Evolutionary conservation across 92 coral and sea anemone genomes (phyloP).

Genomic region (Actinernus sp.): DNA sequence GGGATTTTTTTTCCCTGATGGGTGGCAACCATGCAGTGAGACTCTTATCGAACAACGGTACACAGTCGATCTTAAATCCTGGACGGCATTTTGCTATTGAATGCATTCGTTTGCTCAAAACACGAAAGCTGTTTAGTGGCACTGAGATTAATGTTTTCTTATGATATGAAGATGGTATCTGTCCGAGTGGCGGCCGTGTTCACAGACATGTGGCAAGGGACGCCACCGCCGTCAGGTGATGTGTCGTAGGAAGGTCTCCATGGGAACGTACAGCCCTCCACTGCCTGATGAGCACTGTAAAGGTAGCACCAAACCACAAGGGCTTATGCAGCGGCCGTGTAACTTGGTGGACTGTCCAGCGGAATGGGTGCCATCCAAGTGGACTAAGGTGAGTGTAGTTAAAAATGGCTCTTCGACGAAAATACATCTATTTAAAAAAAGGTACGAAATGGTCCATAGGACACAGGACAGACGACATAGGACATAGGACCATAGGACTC

Average conservation of each 20-base stretch:
- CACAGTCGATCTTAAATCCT: too few species aligned
- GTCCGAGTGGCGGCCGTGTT: conserved; percentile 92
- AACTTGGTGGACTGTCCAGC: conserved; percentile 83
- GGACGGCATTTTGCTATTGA: too few species aligned
- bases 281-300: conserved; percentile 51
- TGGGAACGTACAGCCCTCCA: conserved; percentile 52
- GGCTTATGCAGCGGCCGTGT: conserved; percentile 61
- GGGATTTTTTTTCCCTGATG: too few species aligned
- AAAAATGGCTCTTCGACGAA: not conserved
- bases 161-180: conserved; percentile 70
- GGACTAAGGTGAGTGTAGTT: conserved; percentile 76
- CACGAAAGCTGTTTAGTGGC: not conserved
- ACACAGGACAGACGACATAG: too few species aligned
- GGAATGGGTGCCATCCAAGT: conserved; percentile 74
- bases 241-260: conserved; percentile 74
- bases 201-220: conserved; percentile 91
- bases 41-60: too few species aligned
- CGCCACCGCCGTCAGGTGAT: conserved; percentile 67
- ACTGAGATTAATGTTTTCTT: not conserved
- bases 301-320: conserved; percentile 37
- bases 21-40: too few species aligned
- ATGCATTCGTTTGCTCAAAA: too few species aligned
- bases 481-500: too few species aligned
- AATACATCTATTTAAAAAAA: not conserved
- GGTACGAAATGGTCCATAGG: not conserved